phyloP scores from a whole-genome alignment of 2,113 vertebrate species.

The Cololabis saira region DNA sequence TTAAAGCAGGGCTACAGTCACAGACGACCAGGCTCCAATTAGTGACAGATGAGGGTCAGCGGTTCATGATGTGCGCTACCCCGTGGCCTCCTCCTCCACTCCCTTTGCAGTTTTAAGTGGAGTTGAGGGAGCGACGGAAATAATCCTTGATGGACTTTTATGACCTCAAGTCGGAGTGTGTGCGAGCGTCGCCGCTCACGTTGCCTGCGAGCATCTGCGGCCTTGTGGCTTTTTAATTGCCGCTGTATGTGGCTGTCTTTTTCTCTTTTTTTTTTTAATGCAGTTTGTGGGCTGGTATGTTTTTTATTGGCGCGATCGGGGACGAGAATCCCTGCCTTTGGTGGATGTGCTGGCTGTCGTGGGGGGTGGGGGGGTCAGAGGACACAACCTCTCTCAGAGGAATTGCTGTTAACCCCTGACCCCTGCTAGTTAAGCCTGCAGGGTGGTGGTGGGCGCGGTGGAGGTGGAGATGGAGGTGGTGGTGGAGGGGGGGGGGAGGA shows the following conservation, averaged over 20 bases:
- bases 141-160: conserved; percentile 63
- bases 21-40: conserved; percentile 58
- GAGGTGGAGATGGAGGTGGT: conserved; percentile 28
- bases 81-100: conserved; percentile 25
- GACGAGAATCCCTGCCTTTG: conserved; percentile 61
- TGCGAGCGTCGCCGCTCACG: conserved; percentile 38
- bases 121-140: conserved; percentile 49
- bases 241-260: not conserved
- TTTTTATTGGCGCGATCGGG: conserved; percentile 48
- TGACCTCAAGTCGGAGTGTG: conserved; percentile 38
- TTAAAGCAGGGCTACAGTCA: not conserved
- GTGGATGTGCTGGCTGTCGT: conserved; percentile 68
- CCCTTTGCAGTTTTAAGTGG: conserved; percentile 26
- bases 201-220: conserved; percentile 23
- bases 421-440: conserved; percentile 77
- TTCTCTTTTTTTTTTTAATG: not conserved
- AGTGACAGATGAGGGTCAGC: conserved; percentile 29
- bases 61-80: conserved; percentile 21
- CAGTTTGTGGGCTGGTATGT: conserved; percentile 32
- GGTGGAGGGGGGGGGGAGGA: conserved; percentile 44
- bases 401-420: conserved; percentile 82
- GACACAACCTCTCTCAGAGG: conserved; percentile 83
- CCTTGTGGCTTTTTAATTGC: conserved; percentile 43
- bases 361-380: conserved; percentile 76
- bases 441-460: conserved; percentile 67